Conservation (phyloP, 2,888 invertebrate genomes). For the Trilocha varians region DNA sequence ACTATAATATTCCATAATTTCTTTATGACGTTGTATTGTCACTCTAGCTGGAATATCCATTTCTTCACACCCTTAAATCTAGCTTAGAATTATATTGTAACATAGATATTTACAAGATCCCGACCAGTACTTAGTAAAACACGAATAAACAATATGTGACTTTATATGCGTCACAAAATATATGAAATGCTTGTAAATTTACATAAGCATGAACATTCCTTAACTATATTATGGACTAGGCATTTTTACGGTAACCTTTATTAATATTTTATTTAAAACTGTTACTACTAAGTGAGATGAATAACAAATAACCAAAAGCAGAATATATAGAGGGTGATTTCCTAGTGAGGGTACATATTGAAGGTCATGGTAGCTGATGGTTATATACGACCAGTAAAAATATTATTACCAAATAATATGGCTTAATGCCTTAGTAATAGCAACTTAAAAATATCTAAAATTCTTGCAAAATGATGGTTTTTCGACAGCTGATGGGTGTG, state of each 20-base stretch:
- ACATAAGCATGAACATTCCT: conserved; percentile 47
- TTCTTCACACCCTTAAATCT: not conserved
- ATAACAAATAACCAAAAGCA: too few species aligned
- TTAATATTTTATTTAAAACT: not conserved
- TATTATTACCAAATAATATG: too few species aligned
- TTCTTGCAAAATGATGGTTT: too few species aligned
- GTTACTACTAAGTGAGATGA: too few species aligned
- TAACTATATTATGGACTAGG: conserved; percentile 51
- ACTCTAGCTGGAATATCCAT: not conserved
- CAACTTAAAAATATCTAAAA: too few species aligned
- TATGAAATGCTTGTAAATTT: conserved; percentile 29
- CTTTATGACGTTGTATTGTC: not conserved
- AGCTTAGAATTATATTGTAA: not conserved
- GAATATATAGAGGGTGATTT: too few species aligned
- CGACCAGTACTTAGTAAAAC: conserved; percentile 18
- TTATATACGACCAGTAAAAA: too few species aligned
- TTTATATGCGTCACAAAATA: conserved; percentile 13
- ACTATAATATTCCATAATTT: not conserved
- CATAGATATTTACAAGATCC: conserved; percentile 49
- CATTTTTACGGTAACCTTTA: conserved; percentile 46
- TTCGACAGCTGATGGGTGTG: too few species aligned
- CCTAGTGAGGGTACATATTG: too few species aligned
- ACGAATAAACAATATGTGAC: conserved; percentile 22
- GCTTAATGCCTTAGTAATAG: too few species aligned
- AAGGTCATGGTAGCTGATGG: too few species aligned